phyloP scores from a whole-genome alignment of 2,113 vertebrate genomes.

The Chionomys nivalis region DNA sequence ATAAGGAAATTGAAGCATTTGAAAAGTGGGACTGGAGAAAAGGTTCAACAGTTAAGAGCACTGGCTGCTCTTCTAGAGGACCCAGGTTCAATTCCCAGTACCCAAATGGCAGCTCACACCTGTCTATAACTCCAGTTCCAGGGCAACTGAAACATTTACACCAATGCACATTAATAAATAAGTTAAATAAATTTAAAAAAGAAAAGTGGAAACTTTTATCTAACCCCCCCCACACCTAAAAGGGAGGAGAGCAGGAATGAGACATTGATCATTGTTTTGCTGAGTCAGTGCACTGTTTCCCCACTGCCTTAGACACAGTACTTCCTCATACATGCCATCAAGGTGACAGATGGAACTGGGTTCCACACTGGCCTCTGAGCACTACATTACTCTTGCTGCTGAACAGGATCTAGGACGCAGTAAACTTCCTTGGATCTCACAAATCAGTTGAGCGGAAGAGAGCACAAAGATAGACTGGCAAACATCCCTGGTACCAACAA shows the following conservation, averaged over 20 bases:
- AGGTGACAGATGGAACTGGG: background rate
- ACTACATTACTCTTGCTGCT: background rate
- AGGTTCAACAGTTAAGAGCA: no score
- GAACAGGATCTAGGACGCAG: background rate
- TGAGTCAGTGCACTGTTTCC: background rate
- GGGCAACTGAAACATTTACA: no score
- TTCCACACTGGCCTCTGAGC: background rate
- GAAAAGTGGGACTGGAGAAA: no score
- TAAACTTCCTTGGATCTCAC: background rate
- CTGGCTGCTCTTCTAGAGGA: no score
- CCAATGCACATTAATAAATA: no score
- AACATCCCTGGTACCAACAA: background rate
- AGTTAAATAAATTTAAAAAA: no score
- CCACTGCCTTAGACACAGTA: background rate
- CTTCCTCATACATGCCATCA: background rate
- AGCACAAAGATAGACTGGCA: background rate
- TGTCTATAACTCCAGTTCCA: no score
- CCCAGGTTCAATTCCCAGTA: no score
- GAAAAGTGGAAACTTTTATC: conserved; percentile 19
- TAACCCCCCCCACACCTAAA: background rate
- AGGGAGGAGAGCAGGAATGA: background rate
- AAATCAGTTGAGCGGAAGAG: background rate
- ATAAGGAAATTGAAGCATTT: conserved; percentile 7
- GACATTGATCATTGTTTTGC: background rate
- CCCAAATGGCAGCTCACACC: no score